Base-by-base conservation (phyloP, 2,113 vertebrate species). In the Melanostigma gelatinosum region DNA sequence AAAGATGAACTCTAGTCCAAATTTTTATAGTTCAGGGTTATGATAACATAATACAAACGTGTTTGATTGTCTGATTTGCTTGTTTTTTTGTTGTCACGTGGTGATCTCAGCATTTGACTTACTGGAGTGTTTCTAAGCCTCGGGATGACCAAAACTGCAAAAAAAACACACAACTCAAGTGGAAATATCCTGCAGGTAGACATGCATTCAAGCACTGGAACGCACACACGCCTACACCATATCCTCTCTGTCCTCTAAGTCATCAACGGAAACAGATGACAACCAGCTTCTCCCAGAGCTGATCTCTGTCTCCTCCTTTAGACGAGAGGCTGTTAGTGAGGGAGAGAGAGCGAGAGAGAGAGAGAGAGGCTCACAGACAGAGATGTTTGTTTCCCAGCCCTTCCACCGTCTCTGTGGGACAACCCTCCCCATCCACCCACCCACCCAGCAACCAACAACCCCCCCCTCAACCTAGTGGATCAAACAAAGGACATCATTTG, bases 401-500 rank as follows among this genome's bases (percentile, higher is more conserved):
- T 90, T 85, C 87, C 75, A 84, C 75, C 34, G 57, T 86, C 85
- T 87, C 86, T 29, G 38, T 77, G 80, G 87, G 88, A 92, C 79
- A 22, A 79, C 82, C 82, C 77, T 32, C 66, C 81, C 76, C 75
- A 50, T 44, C 79, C 69, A 10, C 68, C 70, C 80, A 10, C 79
- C 50, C 5, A n/a, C 52, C 22, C 16, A 24, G n/a, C 52, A 12
- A 50, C 48, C 48, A 20, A 1, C 50, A 34, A 1, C 32, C 16
- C 65, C 24, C 68, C 69, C 72, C 84, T 52, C 82, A 80, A 82
- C 84, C 87, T 93, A 92, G 91, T 93, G 85, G 90, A 94, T 93
- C 88, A 93, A 93, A 94, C 92, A 94, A 94, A 94, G 92, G 92
- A 93, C 93, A 94, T 94, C 87, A 94, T 95, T 94, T 94, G 94